Conservation (phyloP, 2,888 invertebrate genomes). For the Drosophila barbarae region DNA sequence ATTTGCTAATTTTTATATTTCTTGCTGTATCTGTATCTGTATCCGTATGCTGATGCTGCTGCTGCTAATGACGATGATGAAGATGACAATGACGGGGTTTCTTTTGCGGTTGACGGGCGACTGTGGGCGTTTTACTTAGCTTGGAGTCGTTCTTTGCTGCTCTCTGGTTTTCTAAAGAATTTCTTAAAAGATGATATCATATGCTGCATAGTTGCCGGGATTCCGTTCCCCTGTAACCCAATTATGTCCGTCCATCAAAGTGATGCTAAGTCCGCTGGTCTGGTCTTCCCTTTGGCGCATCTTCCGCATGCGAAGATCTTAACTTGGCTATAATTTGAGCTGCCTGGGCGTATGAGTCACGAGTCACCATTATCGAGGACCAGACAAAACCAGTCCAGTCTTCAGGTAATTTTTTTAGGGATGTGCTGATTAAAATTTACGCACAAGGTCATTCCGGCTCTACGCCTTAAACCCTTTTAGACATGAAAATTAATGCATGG, state of each 20-base stretch:
- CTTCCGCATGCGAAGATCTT: constrained; percentile 29
- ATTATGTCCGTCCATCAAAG: constrained; percentile 58
- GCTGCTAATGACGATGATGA: constrained; percentile 31
- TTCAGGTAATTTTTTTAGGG: constrained; percentile 32
- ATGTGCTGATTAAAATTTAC: constrained; percentile 68
- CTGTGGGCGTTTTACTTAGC: constrained; percentile 31
- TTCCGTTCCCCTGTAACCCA: constrained; percentile 47
- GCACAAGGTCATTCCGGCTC: constrained; percentile 61
- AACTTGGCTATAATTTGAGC: constrained; percentile 22
- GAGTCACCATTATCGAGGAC: constrained; percentile 2
- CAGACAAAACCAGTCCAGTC: constrained; percentile 17
- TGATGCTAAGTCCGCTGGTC: constrained; percentile 18
- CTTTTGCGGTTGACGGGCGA: constrained; percentile 26
- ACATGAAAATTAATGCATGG: constrained; percentile 66
- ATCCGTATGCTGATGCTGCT: constrained; percentile 18
- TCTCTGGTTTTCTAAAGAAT: constrained; percentile 35
- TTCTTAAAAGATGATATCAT: constrained; percentile 36
- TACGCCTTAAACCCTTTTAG: constrained; percentile 35
- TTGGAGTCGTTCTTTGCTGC: constrained; percentile 7
- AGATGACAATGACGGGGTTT: constrained; percentile 36
- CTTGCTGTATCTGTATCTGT: constrained; percentile 39
- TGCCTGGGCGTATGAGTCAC: constrained; percentile 33
- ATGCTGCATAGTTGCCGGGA: constrained; percentile 28
- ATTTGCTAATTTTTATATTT: constrained; percentile 66
- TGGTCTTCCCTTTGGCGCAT: constrained; percentile 10